A percentile compares a stretch with the other conserved stretches of the same genome.
phyloP scores from a whole-genome alignment of 2,888 invertebrate genomes.

The Furcula furcula region DNA sequence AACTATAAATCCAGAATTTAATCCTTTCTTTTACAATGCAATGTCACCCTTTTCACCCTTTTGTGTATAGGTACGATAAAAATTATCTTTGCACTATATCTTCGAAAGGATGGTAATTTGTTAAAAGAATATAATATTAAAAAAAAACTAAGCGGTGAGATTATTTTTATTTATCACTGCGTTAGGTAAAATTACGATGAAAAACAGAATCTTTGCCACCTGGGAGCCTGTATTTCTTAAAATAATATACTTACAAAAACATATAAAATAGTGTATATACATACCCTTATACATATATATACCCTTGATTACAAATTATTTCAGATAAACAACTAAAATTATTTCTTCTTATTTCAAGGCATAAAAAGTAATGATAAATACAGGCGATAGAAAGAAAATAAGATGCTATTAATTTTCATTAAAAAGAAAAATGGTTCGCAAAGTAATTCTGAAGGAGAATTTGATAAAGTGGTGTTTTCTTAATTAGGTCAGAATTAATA shows the following conservation, averaged over 20 bases:
- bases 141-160: slow-evolving; percentile 7
- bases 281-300: no score
- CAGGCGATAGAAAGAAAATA: background rate
- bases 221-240: no score
- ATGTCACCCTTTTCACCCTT: no score
- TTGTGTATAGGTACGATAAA: background rate
- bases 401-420: background rate
- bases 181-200: slow-evolving; percentile 18
- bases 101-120: background rate
- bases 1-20: no score
- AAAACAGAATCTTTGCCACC: slow-evolving; percentile 11
- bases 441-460: slow-evolving; percentile 3
- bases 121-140: slow-evolving; percentile 9
- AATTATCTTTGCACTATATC: background rate
- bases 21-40: no score
- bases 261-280: no score
- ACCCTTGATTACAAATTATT: no score
- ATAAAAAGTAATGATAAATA: no score
- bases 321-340: slow-evolving; percentile 3
- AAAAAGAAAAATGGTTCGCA: background rate
- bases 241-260: no score
- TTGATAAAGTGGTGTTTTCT: no score
- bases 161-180: slow-evolving; percentile 26
- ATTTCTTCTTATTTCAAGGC: slow-evolving; percentile 1
- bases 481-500: no score